A percentile compares a stretch with the other conserved stretches of the same genome.
Evolutionary conservation across 35 echinoderm and acorn worm genomes (phyloP).

Genomic region (Antedon bifida): DNA sequence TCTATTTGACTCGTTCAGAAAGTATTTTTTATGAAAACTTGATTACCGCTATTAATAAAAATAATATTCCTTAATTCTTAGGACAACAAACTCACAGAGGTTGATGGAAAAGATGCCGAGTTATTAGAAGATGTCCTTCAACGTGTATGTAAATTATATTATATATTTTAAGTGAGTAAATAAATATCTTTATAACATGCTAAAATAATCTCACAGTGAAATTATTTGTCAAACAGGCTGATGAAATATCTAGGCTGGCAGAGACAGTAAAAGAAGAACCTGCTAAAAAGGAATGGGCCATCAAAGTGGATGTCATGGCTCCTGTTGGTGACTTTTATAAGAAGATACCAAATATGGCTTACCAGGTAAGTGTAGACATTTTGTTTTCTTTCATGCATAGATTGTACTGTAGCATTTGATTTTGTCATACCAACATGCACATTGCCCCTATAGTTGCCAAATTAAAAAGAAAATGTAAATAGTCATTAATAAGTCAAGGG

Average conservation of each 20-base stretch:
- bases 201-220: not conserved
- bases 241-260: not conserved
- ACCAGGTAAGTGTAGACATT: constrained; percentile 34
- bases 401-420: too few species aligned
- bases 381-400: too few species aligned
- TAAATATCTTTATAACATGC: too few species aligned
- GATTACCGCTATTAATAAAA: too few species aligned
- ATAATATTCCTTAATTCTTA: not conserved
- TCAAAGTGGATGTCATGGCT: constrained; percentile 50
- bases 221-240: not conserved
- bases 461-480: too few species aligned
- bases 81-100: not conserved
- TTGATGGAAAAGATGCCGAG: constrained; percentile 10
- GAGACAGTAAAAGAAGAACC: not conserved
- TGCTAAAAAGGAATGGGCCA: constrained; percentile 62
- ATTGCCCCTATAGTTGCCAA: too few species aligned
- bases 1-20: too few species aligned
- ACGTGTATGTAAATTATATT: not conserved
- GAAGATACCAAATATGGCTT: constrained; percentile 57
- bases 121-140: not conserved
- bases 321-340: constrained; percentile 82
- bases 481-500: too few species aligned
- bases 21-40: too few species aligned
- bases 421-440: too few species aligned
- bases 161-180: too few species aligned